Conservation (phyloP, 2,797 vertebrate genomes). For the Melopsittacus undulatus region DNA sequence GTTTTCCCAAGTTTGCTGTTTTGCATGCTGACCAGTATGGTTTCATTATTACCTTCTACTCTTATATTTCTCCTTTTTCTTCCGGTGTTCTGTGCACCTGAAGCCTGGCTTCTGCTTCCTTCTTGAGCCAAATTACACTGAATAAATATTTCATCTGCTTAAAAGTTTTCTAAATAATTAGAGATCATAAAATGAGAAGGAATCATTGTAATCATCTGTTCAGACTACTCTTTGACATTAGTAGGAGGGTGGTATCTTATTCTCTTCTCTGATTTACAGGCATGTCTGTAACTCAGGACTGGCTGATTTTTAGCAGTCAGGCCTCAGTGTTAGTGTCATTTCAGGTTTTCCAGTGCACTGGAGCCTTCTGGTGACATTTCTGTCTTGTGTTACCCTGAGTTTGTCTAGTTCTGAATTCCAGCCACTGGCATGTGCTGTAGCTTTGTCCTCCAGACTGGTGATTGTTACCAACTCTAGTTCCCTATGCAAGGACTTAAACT, state of each 20-base stretch:
- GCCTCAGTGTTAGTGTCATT: neutral
- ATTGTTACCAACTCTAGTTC: neutral
- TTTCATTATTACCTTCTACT: constrained; percentile 22
- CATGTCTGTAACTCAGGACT: neutral
- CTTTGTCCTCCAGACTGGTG: neutral
- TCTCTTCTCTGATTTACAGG: neutral
- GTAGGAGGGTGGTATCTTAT: neutral
- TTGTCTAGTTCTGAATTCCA: neutral
- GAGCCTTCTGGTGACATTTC: neutral
- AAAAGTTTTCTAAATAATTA: neutral
- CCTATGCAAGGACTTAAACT: neutral
- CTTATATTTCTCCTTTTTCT: constrained; percentile 15
- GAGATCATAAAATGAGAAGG: neutral
- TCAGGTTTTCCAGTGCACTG: neutral
- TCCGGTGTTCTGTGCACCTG: neutral
- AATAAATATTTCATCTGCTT: neutral
- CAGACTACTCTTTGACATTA: neutral
- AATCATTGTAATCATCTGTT: neutral
- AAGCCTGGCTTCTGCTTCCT: neutral
- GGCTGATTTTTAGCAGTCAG: neutral
- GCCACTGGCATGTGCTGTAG: neutral
- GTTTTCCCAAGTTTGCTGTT: neutral
- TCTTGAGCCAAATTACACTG: neutral
- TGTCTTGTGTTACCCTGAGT: neutral
- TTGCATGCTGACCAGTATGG: neutral